A percentile compares a stretch with the other conserved stretches of the same genome.
Conservation (phyloP, 2,888 invertebrate genomes). For the Drosophila hamatofila region DNA sequence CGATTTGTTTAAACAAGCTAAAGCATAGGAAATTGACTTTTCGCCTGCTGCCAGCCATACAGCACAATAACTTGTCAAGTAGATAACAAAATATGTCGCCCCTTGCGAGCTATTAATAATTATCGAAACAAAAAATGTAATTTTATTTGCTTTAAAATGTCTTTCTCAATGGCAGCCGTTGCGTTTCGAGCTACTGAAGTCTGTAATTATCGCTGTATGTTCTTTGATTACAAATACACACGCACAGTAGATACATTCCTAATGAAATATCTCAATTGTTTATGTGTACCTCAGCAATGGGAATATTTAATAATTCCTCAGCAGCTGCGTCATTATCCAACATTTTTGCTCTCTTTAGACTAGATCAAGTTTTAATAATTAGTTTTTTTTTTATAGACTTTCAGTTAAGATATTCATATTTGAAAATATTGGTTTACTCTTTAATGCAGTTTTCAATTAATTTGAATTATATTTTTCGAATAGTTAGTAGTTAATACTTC, state of each 20-base stretch:
- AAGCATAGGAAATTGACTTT: conserved; percentile 47
- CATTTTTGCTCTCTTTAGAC: background rate
- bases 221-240: conserved; percentile 55
- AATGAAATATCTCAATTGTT: conserved; percentile 30
- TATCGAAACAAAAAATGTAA: conserved; percentile 44
- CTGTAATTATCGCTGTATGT: conserved; percentile 58
- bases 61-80: conserved; percentile 31
- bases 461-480: background rate
- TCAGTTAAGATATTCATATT: too few relatives aligned
- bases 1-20: conserved; percentile 52
- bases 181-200: conserved; percentile 41
- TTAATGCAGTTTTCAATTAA: background rate
- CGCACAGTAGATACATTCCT: conserved; percentile 15
- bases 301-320: background rate
- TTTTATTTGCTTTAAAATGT: conserved; percentile 57
- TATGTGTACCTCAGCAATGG: background rate
- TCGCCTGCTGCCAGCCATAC: conserved; percentile 8
- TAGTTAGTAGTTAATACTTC: too few relatives aligned
- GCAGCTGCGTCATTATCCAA: conserved; percentile 30
- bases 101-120: conserved; percentile 54
- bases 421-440: too few relatives aligned
- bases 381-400: background rate
- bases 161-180: conserved; percentile 27
- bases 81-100: conserved; percentile 62
- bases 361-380: background rate